A percentile compares a stretch with the other conserved stretches of the same genome.
Evolutionary conservation across 2,113 vertebrate genomes (phyloP).

Genomic region (Misgurnus mizolepis): DNA sequence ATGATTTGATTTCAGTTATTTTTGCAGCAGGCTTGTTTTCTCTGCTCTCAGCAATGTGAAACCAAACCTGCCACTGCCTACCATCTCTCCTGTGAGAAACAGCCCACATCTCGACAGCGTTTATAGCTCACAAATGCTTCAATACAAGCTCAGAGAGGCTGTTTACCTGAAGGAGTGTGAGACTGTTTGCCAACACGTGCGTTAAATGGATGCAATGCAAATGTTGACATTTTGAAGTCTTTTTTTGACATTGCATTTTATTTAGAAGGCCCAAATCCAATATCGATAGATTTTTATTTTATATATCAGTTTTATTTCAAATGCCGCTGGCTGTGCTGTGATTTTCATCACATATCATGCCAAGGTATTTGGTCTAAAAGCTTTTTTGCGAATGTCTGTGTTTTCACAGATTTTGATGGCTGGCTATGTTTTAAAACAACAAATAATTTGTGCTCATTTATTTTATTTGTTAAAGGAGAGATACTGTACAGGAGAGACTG

Average conservation of each 20-base stretch:
- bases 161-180: slow-evolving; percentile 14
- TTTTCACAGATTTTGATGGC: no score
- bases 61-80: slow-evolving; percentile 32
- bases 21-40: slow-evolving; percentile 40
- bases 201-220: not conserved
- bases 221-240: not conserved
- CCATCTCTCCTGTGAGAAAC: slow-evolving; percentile 19
- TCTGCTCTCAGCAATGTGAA: slow-evolving; percentile 34
- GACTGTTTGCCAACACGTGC: not conserved
- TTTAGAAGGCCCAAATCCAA: no score
- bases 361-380: not conserved
- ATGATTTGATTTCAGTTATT: slow-evolving; percentile 46
- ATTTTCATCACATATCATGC: not conserved
- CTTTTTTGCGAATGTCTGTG: not conserved
- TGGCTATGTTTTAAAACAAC: not conserved
- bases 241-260: no score
- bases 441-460: not conserved
- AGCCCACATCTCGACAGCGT: slow-evolving; percentile 30
- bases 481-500: no score
- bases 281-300: no score
- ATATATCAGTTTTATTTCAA: not conserved
- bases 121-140: slow-evolving; percentile 17
- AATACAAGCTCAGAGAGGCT: slow-evolving; percentile 7
- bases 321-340: not conserved
- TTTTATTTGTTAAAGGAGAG: no score